phyloP scores from a whole-genome alignment of 2,888 invertebrate species.

The Perdita meconis region DNA sequence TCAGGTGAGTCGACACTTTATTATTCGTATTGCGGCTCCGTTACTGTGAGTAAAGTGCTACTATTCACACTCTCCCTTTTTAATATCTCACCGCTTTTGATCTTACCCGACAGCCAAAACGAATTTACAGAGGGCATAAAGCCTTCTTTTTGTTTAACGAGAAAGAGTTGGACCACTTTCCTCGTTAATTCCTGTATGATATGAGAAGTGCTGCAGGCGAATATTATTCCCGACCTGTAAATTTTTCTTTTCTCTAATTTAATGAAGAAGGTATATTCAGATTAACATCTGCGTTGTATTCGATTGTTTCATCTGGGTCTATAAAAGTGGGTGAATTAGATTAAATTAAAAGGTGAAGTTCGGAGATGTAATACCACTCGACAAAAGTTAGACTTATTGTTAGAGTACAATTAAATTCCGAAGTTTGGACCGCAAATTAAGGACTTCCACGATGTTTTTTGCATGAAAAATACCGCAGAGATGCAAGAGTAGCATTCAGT shows the following conservation, averaged over 20 bases:
- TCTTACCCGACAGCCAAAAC: slow-evolving; percentile 11
- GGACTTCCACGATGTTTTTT: background rate
- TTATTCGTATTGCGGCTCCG: slow-evolving; percentile 5
- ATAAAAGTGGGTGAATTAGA: too few species aligned
- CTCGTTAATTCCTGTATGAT: background rate
- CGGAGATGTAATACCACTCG: too few species aligned
- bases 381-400: too few species aligned
- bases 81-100: slow-evolving; percentile 28
- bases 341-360: too few species aligned
- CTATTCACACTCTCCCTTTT: slow-evolving; percentile 19
- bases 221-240: background rate
- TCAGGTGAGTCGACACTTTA: slow-evolving; percentile 46
- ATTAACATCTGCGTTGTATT: background rate
- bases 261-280: background rate
- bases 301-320: background rate
- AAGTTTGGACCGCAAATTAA: too few species aligned
- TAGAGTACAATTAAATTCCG: too few species aligned
- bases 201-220: background rate
- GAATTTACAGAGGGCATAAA: slow-evolving; percentile 40
- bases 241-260: background rate
- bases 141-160: background rate
- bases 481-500: slow-evolving; percentile 7
- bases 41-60: slow-evolving; percentile 47
- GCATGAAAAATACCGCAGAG: background rate
- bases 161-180: slow-evolving; percentile 13